Evolutionary conservation across 2,888 invertebrate genomes (phyloP).

Genomic region (Orthosia cruda): DNA sequence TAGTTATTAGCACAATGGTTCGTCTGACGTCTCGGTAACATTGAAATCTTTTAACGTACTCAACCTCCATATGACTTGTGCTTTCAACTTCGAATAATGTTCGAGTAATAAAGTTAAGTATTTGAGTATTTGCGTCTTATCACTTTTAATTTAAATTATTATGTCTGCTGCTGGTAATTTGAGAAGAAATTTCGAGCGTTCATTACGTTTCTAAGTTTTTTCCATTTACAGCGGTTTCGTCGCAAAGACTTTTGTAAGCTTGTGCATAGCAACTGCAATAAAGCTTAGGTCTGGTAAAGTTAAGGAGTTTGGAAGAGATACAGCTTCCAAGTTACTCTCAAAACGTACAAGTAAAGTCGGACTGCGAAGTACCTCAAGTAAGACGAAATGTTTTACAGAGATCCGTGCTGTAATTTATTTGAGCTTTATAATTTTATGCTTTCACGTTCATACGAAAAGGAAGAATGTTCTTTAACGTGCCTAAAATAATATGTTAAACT

Average conservation of each 20-base stretch:
- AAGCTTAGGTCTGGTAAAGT: conserved; percentile 64
- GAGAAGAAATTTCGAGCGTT: conserved; percentile 33
- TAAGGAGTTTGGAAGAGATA: conserved; percentile 63
- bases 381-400: conserved; percentile 56
- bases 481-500: conserved; percentile 31
- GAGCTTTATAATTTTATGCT: conserved; percentile 55
- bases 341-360: conserved; percentile 61
- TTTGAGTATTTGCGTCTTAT: conserved; percentile 11
- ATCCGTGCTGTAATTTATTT: conserved; percentile 55
- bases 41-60: conserved; percentile 37
- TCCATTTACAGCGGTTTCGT: conserved; percentile 41
- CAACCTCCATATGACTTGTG: conserved; percentile 22
- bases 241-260: conserved; percentile 50
- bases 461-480: conserved; percentile 32
- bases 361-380: conserved; percentile 54
- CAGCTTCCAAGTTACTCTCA: conserved; percentile 56
- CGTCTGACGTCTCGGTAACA: conserved; percentile 48
- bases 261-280: conserved; percentile 61
- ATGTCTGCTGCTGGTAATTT: conserved; percentile 28
- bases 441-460: conserved; percentile 27
- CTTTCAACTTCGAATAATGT: not conserved
- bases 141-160: conserved; percentile 29
- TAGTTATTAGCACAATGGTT: conserved; percentile 49
- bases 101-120: conserved; percentile 19
- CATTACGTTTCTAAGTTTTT: conserved; percentile 44